phyloP scores from a whole-genome alignment of 2,888 invertebrate genomes.

The Coenonympha arcania region DNA sequence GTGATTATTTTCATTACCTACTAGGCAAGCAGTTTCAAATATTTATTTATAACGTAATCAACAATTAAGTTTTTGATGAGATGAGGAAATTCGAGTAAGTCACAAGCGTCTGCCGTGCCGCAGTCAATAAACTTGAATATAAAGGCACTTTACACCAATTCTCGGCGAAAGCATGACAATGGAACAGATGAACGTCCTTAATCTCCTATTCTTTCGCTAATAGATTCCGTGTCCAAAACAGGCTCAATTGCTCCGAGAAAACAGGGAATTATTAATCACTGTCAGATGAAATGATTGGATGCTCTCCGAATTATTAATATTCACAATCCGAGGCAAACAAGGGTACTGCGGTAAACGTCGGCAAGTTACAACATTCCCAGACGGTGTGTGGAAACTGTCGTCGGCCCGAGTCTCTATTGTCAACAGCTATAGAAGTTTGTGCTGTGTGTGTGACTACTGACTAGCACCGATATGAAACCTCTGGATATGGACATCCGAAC shows the following conservation, averaged over 20 bases:
- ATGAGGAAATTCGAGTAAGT: too few relatives aligned
- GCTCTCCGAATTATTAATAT: not conserved
- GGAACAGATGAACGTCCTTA: not conserved
- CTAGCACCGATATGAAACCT: too few relatives aligned
- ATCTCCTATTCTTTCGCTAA: not conserved
- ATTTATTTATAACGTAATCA: too few relatives aligned
- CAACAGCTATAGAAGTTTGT: too few relatives aligned
- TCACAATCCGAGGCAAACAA: not conserved
- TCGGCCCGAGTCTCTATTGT: too few relatives aligned
- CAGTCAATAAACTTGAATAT: not conserved
- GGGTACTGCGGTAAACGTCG: not conserved
- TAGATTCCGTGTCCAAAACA: not conserved
- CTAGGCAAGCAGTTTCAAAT: too few relatives aligned
- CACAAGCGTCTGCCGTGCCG: too few relatives aligned
- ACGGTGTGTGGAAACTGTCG: not conserved
- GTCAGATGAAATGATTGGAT: not conserved
- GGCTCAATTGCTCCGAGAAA: too few relatives aligned
- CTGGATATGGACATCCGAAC: too few relatives aligned
- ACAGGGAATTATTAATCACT: not conserved
- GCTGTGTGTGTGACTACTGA: too few relatives aligned
- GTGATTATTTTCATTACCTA: too few relatives aligned
- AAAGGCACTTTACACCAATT: not conserved
- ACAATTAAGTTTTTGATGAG: too few relatives aligned
- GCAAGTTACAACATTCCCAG: not conserved
- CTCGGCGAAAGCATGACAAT: not conserved